These are phyloP conservation scores for Gobio occitaniae DNA, from an alignment of 2,797 vertebrate genomes.

Conservation along the genomic window DNA sequence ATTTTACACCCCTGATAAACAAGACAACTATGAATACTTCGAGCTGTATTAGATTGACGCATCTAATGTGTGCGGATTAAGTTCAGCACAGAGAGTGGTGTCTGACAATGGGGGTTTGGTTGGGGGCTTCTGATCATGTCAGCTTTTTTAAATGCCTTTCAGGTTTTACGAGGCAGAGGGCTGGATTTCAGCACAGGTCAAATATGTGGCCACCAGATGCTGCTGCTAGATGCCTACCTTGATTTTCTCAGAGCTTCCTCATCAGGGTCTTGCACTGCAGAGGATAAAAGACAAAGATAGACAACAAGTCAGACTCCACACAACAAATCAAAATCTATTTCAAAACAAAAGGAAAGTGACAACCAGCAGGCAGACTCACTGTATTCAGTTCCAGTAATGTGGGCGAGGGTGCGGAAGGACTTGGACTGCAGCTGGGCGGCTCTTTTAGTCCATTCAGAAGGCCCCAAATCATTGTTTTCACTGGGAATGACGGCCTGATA, in stretches of 20 bases:
- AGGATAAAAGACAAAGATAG: conserved; percentile 58
- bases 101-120: conserved; percentile 18
- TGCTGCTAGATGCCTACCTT: conserved; percentile 87
- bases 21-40: not conserved
- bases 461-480: conserved; percentile 77
- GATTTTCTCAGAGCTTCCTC: conserved; percentile 87
- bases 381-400: conserved; percentile 90
- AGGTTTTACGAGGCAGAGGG: conserved; percentile 8
- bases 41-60: conserved; percentile 5
- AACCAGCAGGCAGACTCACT: conserved; percentile 78
- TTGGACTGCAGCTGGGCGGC: conserved; percentile 88
- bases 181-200: conserved; percentile 13
- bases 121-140: conserved; percentile 4
- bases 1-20: conserved; percentile 18
- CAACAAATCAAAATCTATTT: not conserved
- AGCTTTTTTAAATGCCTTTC: conserved; percentile 39
- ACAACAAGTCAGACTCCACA: conserved; percentile 9
- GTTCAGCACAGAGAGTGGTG: conserved; percentile 55
- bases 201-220: conserved; percentile 65
- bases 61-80: conserved; percentile 44
- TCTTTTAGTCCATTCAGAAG: conserved; percentile 81
- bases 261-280: conserved; percentile 87
- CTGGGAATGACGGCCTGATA: conserved; percentile 91
- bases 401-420: conserved; percentile 90
- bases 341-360: conserved; percentile 12